These are phyloP conservation scores for Plebejus melissa DNA, from an alignment of 2,888 invertebrate genomes.

Conservation along the genomic window DNA sequence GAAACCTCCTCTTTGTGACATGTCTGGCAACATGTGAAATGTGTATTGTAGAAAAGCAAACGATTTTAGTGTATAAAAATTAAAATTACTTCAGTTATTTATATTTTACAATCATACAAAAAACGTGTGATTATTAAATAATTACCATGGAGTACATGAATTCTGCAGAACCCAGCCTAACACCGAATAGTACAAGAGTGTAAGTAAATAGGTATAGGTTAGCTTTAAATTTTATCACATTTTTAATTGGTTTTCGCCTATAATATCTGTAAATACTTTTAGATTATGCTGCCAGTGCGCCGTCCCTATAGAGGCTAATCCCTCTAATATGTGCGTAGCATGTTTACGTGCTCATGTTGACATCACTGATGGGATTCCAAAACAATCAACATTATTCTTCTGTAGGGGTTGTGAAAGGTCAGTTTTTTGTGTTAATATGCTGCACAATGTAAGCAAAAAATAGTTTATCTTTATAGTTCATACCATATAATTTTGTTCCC, in stretches of 20 bases:
- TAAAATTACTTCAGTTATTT: neutral
- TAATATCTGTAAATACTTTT: slow-evolving; percentile 34
- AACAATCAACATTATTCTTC: slow-evolving; percentile 93
- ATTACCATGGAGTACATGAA: slow-evolving; percentile 63
- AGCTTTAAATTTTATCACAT: neutral
- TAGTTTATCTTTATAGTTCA: too few relatives aligned
- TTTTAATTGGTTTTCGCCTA: neutral
- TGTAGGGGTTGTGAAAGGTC: slow-evolving; percentile 96
- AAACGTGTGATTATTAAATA: neutral
- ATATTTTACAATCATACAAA: neutral
- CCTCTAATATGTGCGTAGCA: slow-evolving; percentile 97
- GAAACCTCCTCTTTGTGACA: neutral
- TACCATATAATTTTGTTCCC: too few relatives aligned
- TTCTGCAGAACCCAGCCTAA: slow-evolving; percentile 50
- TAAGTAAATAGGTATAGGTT: slow-evolving; percentile 46
- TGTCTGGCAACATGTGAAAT: neutral
- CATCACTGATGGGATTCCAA: slow-evolving; percentile 97
- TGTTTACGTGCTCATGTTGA: slow-evolving; percentile 95
- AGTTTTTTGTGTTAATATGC: neutral
- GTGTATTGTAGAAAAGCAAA: neutral
- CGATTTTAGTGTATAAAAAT: neutral
- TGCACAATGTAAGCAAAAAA: neutral
- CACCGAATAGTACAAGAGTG: slow-evolving; percentile 57
- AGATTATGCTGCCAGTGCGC: slow-evolving; percentile 98
- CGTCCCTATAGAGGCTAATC: slow-evolving; percentile 93